phyloP scores from a whole-genome alignment of 2,888 invertebrate species.

The Alviniconcha strummeri region DNA sequence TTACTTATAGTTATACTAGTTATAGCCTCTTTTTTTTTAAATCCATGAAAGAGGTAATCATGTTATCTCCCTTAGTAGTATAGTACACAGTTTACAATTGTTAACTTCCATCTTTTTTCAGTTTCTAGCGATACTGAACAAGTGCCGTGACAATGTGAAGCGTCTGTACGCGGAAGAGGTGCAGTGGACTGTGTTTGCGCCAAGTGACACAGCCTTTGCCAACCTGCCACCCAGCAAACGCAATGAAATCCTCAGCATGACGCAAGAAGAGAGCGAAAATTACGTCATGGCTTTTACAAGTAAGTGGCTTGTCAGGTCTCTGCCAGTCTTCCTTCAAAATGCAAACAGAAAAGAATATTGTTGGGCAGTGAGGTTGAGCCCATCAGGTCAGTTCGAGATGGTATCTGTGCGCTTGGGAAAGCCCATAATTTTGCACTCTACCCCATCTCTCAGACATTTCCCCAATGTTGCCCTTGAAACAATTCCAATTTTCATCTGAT shows the following conservation, averaged over 20 bases:
- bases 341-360: background rate
- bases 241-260: conserved; percentile 15
- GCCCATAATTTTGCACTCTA: background rate
- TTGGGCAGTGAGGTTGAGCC: background rate
- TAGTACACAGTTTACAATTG: too few relatives aligned
- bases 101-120: too few relatives aligned
- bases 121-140: too few relatives aligned
- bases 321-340: background rate
- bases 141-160: too few relatives aligned
- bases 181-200: conserved; percentile 33
- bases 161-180: background rate
- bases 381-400: too few relatives aligned
- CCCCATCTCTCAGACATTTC: background rate
- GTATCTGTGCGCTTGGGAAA: too few relatives aligned
- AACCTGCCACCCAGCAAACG: conserved; percentile 32
- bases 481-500: too few relatives aligned
- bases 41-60: too few relatives aligned
- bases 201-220: conserved; percentile 37
- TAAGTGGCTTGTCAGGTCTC: conserved; percentile 27
- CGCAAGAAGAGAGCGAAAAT: conserved; percentile 66
- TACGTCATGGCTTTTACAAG: conserved; percentile 43
- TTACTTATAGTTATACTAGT: too few relatives aligned
- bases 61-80: too few relatives aligned
- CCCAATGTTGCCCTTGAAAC: background rate
- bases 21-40: too few relatives aligned